Base-by-base conservation (phyloP, 2,113 vertebrate genomes). In the Rhinolophus ferrumequinum region DNA sequence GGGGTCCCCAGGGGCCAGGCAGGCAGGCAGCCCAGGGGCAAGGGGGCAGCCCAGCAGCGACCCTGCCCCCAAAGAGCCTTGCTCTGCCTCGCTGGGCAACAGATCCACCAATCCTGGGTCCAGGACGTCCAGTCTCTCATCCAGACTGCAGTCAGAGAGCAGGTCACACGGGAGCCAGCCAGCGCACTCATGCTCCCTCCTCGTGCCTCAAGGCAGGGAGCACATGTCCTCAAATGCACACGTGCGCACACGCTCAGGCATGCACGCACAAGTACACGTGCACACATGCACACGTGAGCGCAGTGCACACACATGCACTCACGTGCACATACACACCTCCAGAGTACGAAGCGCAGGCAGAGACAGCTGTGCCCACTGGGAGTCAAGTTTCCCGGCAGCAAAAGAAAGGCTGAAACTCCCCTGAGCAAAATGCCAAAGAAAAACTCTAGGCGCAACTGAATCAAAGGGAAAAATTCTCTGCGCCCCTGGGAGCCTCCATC, bases 391-490 rank as follows among this genome's bases (percentile, higher is more conserved):
- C 41, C 50, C 2, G 2, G 66, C 58, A 81, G 88, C 81, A 60
- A 15, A 41, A 60, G 64, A 44, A 54, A 60, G n/a, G 58, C 60
- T 22, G 41, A 80, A 66, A 58, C 16, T 58, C 75, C 75, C 56
- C 38, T 24, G 10, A 69, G 67, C 0, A 69, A 69, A 41, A 76
- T 5, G 5, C 67, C 66, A 54, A 30, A 50, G 66, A 56, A 79
- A 85, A 86, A 66, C 54, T 56, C 47, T 3, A 84, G 87, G 92
- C 52, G 13, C 41, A 41, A 44, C 10, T 28, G 2, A 58, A 79
- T 94, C 82, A 69, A 35, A 90, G 50, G 16, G 67, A 41, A 50
- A 91, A 91, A 44, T 62, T 87, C 92, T 82, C 58, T 16, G 10
- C 10, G 13, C 69, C 12, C 44, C 52, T 64, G 80, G 58, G 80